Percentiles rank a stretch among this genome's conserved stretches.
Evolutionary conservation across 2,113 vertebrate genomes (phyloP).

Genomic region (Vidua macroura): DNA sequence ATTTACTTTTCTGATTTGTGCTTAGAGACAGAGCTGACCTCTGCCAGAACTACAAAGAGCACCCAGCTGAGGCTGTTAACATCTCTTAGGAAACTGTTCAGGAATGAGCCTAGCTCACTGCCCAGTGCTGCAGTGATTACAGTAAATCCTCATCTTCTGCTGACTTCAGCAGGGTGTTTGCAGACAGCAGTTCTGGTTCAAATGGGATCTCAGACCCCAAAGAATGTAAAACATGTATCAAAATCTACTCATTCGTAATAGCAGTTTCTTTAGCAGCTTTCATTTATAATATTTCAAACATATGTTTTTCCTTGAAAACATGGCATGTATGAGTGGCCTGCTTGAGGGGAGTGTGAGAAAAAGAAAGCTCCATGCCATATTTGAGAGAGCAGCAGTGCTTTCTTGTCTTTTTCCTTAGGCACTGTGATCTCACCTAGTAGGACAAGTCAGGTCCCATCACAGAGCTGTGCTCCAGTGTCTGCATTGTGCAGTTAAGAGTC

Average conservation of each 20-base stretch:
- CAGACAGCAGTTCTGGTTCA: slow-evolving; percentile 17
- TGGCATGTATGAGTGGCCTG: background rate
- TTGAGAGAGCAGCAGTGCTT: background rate
- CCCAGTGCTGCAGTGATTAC: slow-evolving; percentile 37
- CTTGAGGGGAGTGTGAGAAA: background rate
- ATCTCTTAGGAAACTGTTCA: slow-evolving; percentile 64
- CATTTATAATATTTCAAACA: background rate
- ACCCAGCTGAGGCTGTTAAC: slow-evolving; percentile 59
- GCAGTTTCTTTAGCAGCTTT: background rate
- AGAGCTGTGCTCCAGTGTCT: background rate
- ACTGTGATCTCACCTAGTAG: background rate
- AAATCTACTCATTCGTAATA: background rate
- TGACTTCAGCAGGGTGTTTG: slow-evolving; percentile 57
- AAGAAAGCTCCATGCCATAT: background rate
- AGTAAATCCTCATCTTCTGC: slow-evolving; percentile 64
- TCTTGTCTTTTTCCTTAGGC: background rate
- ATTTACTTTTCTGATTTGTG: slow-evolving; percentile 62
- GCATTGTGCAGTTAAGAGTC: background rate
- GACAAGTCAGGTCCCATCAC: background rate
- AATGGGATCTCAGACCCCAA: background rate
- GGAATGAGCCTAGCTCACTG: slow-evolving; percentile 39
- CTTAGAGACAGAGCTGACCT: slow-evolving; percentile 60
- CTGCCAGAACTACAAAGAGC: slow-evolving; percentile 63
- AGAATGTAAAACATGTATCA: slow-evolving; percentile 5
- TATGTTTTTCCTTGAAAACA: background rate